These are phyloP conservation scores for Plebejus anna DNA, from an alignment of 2,888 invertebrate genomes.

Conservation along the genomic window DNA sequence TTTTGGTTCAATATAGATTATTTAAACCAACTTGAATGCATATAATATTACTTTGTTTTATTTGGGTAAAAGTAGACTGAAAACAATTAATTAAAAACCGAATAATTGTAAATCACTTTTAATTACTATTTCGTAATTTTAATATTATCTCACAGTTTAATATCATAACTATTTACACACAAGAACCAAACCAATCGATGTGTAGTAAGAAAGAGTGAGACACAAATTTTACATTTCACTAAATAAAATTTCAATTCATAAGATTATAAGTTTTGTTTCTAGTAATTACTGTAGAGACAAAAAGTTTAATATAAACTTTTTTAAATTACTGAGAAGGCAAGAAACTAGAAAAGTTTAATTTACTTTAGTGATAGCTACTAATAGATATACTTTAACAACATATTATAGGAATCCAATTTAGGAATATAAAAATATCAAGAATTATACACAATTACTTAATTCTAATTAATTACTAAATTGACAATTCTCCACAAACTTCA, in stretches of 20 bases:
- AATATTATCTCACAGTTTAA: neutral
- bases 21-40: neutral
- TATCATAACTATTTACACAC: conserved; percentile 8
- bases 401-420: conserved; percentile 14
- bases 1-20: neutral
- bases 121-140: neutral
- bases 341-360: neutral
- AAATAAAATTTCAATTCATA: neutral
- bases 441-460: conserved; percentile 6
- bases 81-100: neutral
- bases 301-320: neutral
- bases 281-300: neutral
- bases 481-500: neutral
- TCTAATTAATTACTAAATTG: conserved; percentile 1
- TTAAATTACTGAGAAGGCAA: neutral
- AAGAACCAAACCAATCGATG: neutral
- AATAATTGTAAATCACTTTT: conserved; percentile 1
- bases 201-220: neutral
- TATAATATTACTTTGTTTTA: neutral
- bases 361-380: neutral
- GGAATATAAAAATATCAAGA: conserved; percentile 13
- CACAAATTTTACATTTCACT: neutral
- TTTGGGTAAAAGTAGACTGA: neutral
- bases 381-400: conserved; percentile 1
- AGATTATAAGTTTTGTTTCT: neutral